Percentiles rank a stretch among this genome's conserved stretches.
These are phyloP conservation scores for Melangyna quadrimaculata DNA, from an alignment of 2,888 invertebrate genomes.

Conservation along the genomic window DNA sequence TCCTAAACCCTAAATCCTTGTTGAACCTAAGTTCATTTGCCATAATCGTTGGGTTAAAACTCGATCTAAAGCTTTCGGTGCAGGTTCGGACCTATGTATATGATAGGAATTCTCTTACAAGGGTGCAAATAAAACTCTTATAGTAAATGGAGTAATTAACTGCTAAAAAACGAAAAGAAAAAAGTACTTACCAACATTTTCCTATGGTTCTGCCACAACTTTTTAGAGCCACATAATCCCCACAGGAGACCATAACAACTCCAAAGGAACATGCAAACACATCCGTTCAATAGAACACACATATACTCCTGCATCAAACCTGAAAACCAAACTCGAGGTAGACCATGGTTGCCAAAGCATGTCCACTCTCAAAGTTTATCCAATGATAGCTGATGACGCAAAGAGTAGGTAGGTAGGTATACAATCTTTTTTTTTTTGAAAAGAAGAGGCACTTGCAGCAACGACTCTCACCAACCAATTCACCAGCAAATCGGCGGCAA, in stretches of 20 bases:
- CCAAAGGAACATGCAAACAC: constrained; percentile 1
- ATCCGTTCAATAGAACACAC: not conserved
- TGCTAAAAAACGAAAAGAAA: not conserved
- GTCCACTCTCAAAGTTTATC: not conserved
- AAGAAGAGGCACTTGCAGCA: constrained; percentile 59
- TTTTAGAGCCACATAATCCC: constrained; percentile 4
- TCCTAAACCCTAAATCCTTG: no score
- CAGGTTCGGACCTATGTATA: no score
- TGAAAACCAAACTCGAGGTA: not conserved
- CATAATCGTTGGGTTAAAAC: no score
- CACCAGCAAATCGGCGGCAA: not conserved
- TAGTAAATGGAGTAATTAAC: no score
- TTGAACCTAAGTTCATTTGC: no score
- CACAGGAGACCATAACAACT: constrained; percentile 10
- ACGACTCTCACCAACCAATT: constrained; percentile 27
- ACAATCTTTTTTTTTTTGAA: no score
- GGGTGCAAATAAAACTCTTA: no score
- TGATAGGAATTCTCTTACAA: no score
- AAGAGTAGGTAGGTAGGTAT: not conserved
- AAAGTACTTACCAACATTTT: not conserved
- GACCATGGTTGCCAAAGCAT: constrained; percentile 3
- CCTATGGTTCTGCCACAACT: not conserved
- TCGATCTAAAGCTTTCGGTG: no score
- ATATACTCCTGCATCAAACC: not conserved
- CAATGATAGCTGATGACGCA: constrained; percentile 13